phyloP scores from a whole-genome alignment of 2,113 vertebrate species.

The Pagrus major region DNA sequence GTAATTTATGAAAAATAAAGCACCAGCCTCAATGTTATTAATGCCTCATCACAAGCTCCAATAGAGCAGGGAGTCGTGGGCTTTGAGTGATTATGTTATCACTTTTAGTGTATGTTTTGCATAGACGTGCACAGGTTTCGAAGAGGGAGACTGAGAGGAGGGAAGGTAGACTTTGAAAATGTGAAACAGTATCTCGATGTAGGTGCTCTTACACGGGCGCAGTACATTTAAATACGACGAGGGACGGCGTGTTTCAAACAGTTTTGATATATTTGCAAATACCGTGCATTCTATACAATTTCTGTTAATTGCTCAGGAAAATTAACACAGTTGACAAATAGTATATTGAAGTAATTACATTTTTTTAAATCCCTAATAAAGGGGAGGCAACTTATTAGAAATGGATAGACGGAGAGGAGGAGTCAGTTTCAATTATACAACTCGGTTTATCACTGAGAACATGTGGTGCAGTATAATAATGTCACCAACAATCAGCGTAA shows the following conservation, averaged over 20 bases:
- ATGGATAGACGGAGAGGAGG: conserved; percentile 32
- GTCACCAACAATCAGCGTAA: conserved; percentile 61
- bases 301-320: neutral
- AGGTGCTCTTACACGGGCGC: neutral
- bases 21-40: conserved; percentile 78
- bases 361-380: conserved; percentile 7
- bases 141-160: conserved; percentile 19
- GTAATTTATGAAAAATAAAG: conserved; percentile 86
- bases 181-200: conserved; percentile 26
- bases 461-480: conserved; percentile 57
- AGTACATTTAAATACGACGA: conserved; percentile 32
- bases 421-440: conserved; percentile 64
- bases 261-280: conserved; percentile 1
- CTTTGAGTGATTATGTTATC: conserved; percentile 86
- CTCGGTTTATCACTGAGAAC: conserved; percentile 64
- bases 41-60: conserved; percentile 86
- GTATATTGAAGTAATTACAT: neutral
- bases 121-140: conserved; percentile 75
- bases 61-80: conserved; percentile 83
- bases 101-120: conserved; percentile 83
- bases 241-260: conserved; percentile 9
- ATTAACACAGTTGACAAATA: conserved; percentile 40
- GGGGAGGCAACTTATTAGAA: conserved; percentile 37
- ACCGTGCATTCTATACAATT: neutral
- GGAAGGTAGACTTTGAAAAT: conserved; percentile 46